Percentiles rank a stretch among this genome's conserved stretches.
These are phyloP conservation scores for Takifugu bimaculatus DNA, from an alignment of 2,113 vertebrate genomes.

Conservation along the genomic window DNA sequence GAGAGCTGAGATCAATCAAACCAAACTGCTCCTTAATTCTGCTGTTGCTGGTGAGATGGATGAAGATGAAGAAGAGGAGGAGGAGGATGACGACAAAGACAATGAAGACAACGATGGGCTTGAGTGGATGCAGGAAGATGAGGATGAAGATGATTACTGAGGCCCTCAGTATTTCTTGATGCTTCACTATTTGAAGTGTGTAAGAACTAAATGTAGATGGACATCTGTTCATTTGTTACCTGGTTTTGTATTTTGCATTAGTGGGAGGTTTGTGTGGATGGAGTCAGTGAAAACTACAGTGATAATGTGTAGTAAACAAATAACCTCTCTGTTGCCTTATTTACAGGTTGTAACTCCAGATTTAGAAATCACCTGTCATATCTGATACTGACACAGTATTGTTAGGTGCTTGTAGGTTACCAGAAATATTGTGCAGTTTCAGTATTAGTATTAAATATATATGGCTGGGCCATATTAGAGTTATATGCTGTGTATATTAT, in stretches of 20 bases:
- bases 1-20: slow-evolving; percentile 76
- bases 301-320: slow-evolving; percentile 36
- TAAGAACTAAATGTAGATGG: slow-evolving; percentile 12
- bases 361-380: slow-evolving; percentile 31
- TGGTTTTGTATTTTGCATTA: slow-evolving; percentile 39
- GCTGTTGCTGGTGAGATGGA: slow-evolving; percentile 73
- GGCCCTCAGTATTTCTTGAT: slow-evolving; percentile 28
- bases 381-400: slow-evolving; percentile 39
- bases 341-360: slow-evolving; percentile 21
- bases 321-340: slow-evolving; percentile 29
- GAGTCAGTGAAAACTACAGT: slow-evolving; percentile 39
- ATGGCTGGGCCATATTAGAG: slow-evolving; percentile 67
- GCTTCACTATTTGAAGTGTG: slow-evolving; percentile 21
- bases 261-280: slow-evolving; percentile 55
- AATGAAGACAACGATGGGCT: slow-evolving; percentile 55
- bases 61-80: slow-evolving; percentile 74
- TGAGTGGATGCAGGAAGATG: slow-evolving; percentile 60
- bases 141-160: slow-evolving; percentile 71
- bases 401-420: slow-evolving; percentile 46
- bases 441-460: slow-evolving; percentile 38
- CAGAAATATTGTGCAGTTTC: slow-evolving; percentile 36
- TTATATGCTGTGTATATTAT: slow-evolving; percentile 33
- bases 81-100: slow-evolving; percentile 44
- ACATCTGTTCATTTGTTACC: slow-evolving; percentile 29
- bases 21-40: slow-evolving; percentile 72